phyloP scores from a whole-genome alignment of 2,888 invertebrate genomes.

The Quadriops clusia region DNA sequence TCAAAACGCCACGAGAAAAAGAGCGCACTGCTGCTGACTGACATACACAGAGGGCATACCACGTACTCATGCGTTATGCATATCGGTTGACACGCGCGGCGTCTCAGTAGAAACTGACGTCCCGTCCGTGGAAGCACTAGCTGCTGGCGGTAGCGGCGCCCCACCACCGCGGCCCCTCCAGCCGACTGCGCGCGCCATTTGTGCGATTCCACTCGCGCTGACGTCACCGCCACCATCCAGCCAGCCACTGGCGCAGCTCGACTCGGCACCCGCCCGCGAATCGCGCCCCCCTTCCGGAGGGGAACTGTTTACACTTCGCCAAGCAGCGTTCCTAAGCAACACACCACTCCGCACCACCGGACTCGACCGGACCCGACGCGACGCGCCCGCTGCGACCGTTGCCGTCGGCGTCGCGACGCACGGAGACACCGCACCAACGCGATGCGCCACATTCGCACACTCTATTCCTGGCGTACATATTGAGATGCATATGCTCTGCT shows the following conservation, averaged over 20 bases:
- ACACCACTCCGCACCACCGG: slow-evolving; percentile 32
- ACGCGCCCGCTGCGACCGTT: too few species aligned
- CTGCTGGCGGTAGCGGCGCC: slow-evolving; percentile 39
- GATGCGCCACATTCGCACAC: too few species aligned
- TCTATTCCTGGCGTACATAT: too few species aligned
- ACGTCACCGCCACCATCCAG: slow-evolving; percentile 31
- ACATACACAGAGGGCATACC: slow-evolving; percentile 7
- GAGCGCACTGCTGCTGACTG: slow-evolving; percentile 6
- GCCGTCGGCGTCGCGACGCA: too few species aligned
- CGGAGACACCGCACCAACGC: too few species aligned
- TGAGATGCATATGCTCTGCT: too few species aligned
- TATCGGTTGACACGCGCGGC: slow-evolving; percentile 38
- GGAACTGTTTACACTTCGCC: slow-evolving; percentile 38
- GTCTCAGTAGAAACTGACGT: too few species aligned
- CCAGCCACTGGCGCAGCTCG: slow-evolving; percentile 28
- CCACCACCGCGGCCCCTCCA: slow-evolving; percentile 27
- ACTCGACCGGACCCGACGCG: too few species aligned
- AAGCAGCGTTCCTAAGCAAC: slow-evolving; percentile 39
- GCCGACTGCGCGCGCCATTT: slow-evolving; percentile 35
- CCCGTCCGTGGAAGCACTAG: too few species aligned
- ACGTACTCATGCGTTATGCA: slow-evolving; percentile 49
- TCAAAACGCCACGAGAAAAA: too few species aligned
- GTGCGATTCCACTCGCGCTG: slow-evolving; percentile 32
- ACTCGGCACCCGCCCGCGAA: slow-evolving; percentile 24
- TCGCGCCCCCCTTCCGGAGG: slow-evolving; percentile 29